Base-by-base conservation (phyloP, 2,113 vertebrate species). In the Percopsis transmontana region DNA sequence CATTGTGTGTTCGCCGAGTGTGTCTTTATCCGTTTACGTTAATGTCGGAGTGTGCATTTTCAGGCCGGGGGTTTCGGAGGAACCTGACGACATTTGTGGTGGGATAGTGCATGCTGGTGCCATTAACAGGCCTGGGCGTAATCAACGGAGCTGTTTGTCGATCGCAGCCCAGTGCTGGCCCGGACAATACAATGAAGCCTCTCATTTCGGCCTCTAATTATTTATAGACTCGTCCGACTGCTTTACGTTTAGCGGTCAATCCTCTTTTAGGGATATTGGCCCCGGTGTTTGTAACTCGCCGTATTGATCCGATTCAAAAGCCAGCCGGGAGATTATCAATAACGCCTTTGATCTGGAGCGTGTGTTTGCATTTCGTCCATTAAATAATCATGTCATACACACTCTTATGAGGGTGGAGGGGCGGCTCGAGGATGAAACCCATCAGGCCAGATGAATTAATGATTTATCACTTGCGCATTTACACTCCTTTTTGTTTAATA, bases 161-260 rank as follows among this genome's bases (percentile, higher is more conserved):
- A 88, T 89, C 76, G 45, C 20, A 58, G 64, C 67, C 71, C 27
- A 39, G 19, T 24, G 40, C 84, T 80, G 65, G 68, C 76, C 76
- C 45, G 19, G 77, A 80, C 87, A 77, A 83, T 90, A 87, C 88
- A 88, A 79, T 72, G 70, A 83, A 82, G 85, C 74, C 62, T 76
- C 84, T 88, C 82, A 86, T 89, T 88, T 91, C 86, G 85, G 80
- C 41, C 77, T 74, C 68, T 89, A 87, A 91, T 91, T 90, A 91
- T 90, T 92, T 91, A 89, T 89, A 86, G 90, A 90, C 87, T 69
- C 5, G 27, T 33, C 27, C 8, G 71, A 80, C 74, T 87, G 70
- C 88, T 90, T 88, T 85, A 88, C 77, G 72, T 87, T 86, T 85
- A 87, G 89, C 70, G 84, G 89, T 90, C 90, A 83, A 81, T 88